Conservation (phyloP, 92 coral and sea anemone genomes). For the Heteractis magnifica region DNA sequence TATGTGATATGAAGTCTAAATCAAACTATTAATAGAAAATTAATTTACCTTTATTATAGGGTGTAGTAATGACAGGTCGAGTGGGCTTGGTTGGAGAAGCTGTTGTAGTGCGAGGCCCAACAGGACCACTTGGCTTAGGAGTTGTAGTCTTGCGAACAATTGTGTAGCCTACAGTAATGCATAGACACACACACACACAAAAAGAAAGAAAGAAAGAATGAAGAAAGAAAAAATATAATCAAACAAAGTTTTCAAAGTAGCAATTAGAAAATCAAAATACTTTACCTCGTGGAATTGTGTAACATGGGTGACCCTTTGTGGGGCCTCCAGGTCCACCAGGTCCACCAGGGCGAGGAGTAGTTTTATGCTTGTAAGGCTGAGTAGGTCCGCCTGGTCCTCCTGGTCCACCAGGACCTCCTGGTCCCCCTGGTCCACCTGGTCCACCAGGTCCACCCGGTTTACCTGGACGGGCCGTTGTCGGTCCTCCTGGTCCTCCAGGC, state of each 20-base stretch:
- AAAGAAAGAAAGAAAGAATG: neutral
- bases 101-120: slow-evolving; percentile 25
- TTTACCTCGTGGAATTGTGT: slow-evolving; percentile 62
- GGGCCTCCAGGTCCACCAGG: slow-evolving; percentile 89
- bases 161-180: slow-evolving; percentile 42
- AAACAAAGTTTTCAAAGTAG: no score
- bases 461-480: slow-evolving; percentile 48
- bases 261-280: neutral
- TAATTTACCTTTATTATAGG: slow-evolving; percentile 40
- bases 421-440: slow-evolving; percentile 78
- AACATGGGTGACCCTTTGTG: slow-evolving; percentile 48
- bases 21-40: neutral
- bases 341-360: slow-evolving; percentile 36
- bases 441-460: slow-evolving; percentile 93
- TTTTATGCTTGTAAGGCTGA: neutral
- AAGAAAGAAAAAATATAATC: neutral
- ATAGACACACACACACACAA: no score
- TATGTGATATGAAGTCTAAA: no score
- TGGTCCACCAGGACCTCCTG: slow-evolving; percentile 90
- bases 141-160: slow-evolving; percentile 65
- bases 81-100: slow-evolving; percentile 29
- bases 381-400: slow-evolving; percentile 63
- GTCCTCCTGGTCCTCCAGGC: slow-evolving; percentile 63
- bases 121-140: slow-evolving; percentile 29
- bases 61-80: slow-evolving; percentile 49